These are phyloP conservation scores for Dasypolia templi DNA, from an alignment of 2,888 invertebrate species.

Conservation along the genomic window DNA sequence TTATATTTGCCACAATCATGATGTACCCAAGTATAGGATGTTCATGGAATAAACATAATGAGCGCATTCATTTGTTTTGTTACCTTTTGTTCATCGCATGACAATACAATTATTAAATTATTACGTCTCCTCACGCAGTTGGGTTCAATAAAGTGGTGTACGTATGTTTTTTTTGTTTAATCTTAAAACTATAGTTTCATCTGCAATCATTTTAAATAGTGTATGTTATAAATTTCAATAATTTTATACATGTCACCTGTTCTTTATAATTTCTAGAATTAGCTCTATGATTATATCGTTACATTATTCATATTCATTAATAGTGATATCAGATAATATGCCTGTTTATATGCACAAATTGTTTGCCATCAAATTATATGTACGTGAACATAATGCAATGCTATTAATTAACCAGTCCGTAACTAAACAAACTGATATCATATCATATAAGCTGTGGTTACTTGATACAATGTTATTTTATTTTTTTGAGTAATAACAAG, in stretches of 20 bases:
- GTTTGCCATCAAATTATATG: constrained; percentile 4
- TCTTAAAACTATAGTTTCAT: no score
- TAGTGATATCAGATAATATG: constrained; percentile 2
- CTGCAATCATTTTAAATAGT: no score
- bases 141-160: not conserved
- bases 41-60: not conserved
- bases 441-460: not conserved
- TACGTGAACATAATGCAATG: constrained; percentile 18
- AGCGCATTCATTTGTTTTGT: not conserved
- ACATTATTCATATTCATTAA: constrained; percentile 7
- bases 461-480: not conserved
- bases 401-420: constrained; percentile 32
- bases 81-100: not conserved
- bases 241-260: no score
- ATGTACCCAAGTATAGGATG: no score
- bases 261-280: not conserved
- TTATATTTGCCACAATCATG: not conserved
- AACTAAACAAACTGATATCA: constrained; percentile 24
- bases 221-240: no score
- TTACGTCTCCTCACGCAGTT: no score
- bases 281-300: not conserved
- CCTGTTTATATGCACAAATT: constrained; percentile 12
- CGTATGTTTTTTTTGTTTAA: not conserved
- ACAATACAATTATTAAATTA: not conserved
- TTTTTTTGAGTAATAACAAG: no score